These are phyloP conservation scores for Brachylomia viminalis DNA, from an alignment of 2,888 invertebrate genomes.

Conservation along the genomic window DNA sequence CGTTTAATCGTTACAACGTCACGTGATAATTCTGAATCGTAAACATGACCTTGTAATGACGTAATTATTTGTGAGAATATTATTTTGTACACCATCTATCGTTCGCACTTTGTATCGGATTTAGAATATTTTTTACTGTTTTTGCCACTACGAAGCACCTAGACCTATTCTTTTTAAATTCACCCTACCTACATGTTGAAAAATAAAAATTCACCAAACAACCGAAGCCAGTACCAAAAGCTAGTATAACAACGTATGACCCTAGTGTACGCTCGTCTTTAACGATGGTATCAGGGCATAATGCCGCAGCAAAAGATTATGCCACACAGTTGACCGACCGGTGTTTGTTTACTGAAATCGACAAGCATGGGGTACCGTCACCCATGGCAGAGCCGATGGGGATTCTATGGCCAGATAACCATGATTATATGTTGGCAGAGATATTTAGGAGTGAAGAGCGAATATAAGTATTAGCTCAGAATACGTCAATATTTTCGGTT, in stretches of 20 bases:
- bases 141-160: neutral
- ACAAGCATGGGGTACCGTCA: conserved; percentile 59
- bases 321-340: conserved; percentile 80
- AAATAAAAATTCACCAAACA: neutral
- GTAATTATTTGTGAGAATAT: neutral
- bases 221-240: neutral
- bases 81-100: neutral
- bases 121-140: neutral
- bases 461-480: neutral
- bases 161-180: neutral
- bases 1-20: no score
- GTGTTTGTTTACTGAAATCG: conserved; percentile 82
- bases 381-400: conserved; percentile 59
- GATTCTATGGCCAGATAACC: conserved; percentile 66
- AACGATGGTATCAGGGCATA: conserved; percentile 79
- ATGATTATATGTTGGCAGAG: conserved; percentile 45
- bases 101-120: neutral
- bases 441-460: conserved; percentile 5
- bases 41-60: no score
- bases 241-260: neutral
- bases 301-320: conserved; percentile 84
- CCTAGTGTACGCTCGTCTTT: conserved; percentile 68
- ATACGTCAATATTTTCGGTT: neutral
- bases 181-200: neutral
- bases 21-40: no score